Evolutionary conservation across 2,113 vertebrate species (phyloP), one percentile per base, ranked within the genome.

Genomic region (Oplegnathus fasciatus): DNA sequence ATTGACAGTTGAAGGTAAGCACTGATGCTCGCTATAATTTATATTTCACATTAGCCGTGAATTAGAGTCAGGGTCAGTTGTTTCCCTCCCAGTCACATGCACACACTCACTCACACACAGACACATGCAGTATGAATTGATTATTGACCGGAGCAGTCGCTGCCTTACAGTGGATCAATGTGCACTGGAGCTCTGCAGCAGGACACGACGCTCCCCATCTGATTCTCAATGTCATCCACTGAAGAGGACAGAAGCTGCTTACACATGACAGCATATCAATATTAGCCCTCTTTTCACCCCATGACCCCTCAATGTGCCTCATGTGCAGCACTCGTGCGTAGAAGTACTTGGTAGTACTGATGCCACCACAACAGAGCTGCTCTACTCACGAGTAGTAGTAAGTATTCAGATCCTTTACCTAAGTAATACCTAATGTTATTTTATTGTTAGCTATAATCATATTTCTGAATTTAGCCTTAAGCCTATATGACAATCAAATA

Each of bases 241-340:
- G 50, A 50, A 61, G 81, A 82, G 75, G 52, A 75, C 78, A 54
- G 20, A 48, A 60, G 79, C 37, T 5, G 26, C 78, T 68, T 28
- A 65, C 75, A 76, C 84, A 89, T 82, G 79, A 81, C 86, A 82
- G 54, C 58, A 18, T 18, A 75, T 89, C 78, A 48, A 78, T 86
- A 75, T n/a, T n/a, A 34, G 67, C 26, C 65, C 61, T 50, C 7
- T 1, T 58, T 40, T 79, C 37, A 86, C 69, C 64, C 10, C 50
- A 0, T 20, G 71, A 69, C 28, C 76, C n/a, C 57, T 40, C 52
- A 3, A 2, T 4, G 32, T 4, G 64, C 40, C 75, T 60, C 68
- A 28, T 34, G 61, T 69, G 42, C 65, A 28, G 24, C 57, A 18
- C 28, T 32, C n/a, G 4, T 52, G 30, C 10, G 26, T 11, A 7